Percentiles rank a stretch among this genome's conserved stretches.
These are phyloP conservation scores for Crematogaster levior DNA, from an alignment of 2,888 invertebrate genomes.

Conservation along the genomic window DNA sequence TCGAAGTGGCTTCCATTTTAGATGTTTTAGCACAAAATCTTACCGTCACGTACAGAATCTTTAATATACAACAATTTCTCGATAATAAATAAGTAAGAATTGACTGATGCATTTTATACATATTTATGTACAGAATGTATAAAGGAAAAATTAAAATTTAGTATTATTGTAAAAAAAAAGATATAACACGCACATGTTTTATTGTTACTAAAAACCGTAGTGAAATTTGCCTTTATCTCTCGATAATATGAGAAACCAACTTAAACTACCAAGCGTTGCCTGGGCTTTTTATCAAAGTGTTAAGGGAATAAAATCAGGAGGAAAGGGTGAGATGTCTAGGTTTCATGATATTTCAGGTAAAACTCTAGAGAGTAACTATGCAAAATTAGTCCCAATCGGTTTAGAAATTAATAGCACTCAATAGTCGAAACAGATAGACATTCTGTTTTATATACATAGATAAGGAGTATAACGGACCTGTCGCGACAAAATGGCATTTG, in stretches of 20 bases:
- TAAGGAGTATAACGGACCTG: background rate
- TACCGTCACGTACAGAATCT: background rate
- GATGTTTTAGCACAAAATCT: too few species aligned
- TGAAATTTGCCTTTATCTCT: background rate
- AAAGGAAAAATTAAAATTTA: background rate
- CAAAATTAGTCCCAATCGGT: too few species aligned
- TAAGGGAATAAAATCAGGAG: too few species aligned
- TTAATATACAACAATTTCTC: background rate
- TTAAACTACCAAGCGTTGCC: too few species aligned
- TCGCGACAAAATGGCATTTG: slow-evolving; percentile 37
- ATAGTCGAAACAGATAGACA: too few species aligned
- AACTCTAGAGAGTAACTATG: too few species aligned
- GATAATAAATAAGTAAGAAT: background rate
- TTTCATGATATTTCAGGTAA: too few species aligned
- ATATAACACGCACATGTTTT: too few species aligned
- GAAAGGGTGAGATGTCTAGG: too few species aligned
- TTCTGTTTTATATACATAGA: too few species aligned
- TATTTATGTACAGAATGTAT: background rate
- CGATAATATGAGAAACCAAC: background rate
- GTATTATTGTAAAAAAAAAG: background rate
- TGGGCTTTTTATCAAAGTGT: too few species aligned
- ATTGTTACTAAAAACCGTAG: background rate
- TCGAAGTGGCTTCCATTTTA: background rate
- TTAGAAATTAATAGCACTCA: too few species aligned
- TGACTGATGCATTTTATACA: background rate